Conservation (phyloP, 2,797 vertebrate genomes). For the Falco naumanni region DNA sequence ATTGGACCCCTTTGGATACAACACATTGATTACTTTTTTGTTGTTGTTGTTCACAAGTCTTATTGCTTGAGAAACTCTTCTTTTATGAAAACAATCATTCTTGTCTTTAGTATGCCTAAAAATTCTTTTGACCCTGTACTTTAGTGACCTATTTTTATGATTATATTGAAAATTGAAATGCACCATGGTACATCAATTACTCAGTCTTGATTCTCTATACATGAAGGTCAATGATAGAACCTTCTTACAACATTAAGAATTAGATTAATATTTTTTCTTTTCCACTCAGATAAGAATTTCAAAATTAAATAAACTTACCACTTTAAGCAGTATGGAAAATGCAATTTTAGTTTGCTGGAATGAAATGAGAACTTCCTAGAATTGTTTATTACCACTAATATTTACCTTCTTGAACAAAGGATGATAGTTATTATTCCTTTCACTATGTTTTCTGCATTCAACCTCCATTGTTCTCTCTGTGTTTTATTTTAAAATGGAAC, state of each 20-base stretch:
- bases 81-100: conserved; percentile 63
- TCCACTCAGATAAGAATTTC: neutral
- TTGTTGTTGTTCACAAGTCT: neutral
- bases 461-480: neutral
- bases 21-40: conserved; percentile 15
- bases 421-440: neutral
- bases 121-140: neutral
- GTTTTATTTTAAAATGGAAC: neutral
- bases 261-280: neutral
- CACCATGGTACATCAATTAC: neutral
- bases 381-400: conserved; percentile 21
- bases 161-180: conserved; percentile 43
- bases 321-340: neutral
- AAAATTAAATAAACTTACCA: neutral
- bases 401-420: conserved; percentile 3
- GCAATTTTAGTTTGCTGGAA: neutral
- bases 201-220: neutral
- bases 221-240: neutral
- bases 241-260: neutral
- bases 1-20: neutral
- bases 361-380: neutral
- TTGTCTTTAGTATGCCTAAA: conserved; percentile 12
- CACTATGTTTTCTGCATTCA: neutral
- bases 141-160: neutral
- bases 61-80: conserved; percentile 20